A percentile compares a stretch with the other conserved stretches of the same genome.
These are phyloP conservation scores for Synergus umbraculus DNA, from an alignment of 2,888 invertebrate species.

Conservation along the genomic window DNA sequence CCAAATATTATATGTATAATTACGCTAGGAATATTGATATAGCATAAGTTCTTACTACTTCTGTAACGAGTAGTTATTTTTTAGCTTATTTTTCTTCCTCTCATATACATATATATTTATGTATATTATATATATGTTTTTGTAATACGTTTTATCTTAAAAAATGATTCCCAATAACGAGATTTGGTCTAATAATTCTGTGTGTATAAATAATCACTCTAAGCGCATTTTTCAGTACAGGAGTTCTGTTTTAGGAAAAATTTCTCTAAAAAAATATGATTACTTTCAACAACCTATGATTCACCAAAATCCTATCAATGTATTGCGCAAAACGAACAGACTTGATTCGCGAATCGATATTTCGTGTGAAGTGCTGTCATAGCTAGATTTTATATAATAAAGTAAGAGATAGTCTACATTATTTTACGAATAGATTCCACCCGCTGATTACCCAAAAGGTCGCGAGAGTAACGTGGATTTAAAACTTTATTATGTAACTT, in stretches of 20 bases:
- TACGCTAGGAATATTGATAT: slow-evolving; percentile 63
- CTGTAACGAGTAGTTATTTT: slow-evolving; percentile 55
- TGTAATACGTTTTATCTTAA: slow-evolving; percentile 52
- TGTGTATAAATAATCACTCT: slow-evolving; percentile 65
- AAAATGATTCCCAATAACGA: slow-evolving; percentile 54
- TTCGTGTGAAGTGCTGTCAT: slow-evolving; percentile 46
- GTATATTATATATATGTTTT: slow-evolving; percentile 49
- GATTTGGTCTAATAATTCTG: slow-evolving; percentile 57
- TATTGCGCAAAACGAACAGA: slow-evolving; percentile 56
- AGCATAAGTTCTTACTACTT: slow-evolving; percentile 55
- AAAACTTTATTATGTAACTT: slow-evolving; percentile 18
- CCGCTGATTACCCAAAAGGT: slow-evolving; percentile 31
- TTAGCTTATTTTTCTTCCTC: slow-evolving; percentile 48
- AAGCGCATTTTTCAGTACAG: slow-evolving; percentile 59
- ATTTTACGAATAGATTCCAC: slow-evolving; percentile 1
- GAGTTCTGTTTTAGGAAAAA: slow-evolving; percentile 64
- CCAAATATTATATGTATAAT: slow-evolving; percentile 57
- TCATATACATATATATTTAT: slow-evolving; percentile 46
- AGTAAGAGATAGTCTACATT: slow-evolving; percentile 4
- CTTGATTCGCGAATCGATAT: slow-evolving; percentile 45
- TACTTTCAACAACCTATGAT: slow-evolving; percentile 61
- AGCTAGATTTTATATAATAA: slow-evolving; percentile 17
- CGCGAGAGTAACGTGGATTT: slow-evolving; percentile 25
- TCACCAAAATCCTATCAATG: slow-evolving; percentile 49
- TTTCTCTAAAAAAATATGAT: slow-evolving; percentile 68